Base-by-base conservation (phyloP, 2,888 invertebrate genomes). In the Thereva unica region DNA sequence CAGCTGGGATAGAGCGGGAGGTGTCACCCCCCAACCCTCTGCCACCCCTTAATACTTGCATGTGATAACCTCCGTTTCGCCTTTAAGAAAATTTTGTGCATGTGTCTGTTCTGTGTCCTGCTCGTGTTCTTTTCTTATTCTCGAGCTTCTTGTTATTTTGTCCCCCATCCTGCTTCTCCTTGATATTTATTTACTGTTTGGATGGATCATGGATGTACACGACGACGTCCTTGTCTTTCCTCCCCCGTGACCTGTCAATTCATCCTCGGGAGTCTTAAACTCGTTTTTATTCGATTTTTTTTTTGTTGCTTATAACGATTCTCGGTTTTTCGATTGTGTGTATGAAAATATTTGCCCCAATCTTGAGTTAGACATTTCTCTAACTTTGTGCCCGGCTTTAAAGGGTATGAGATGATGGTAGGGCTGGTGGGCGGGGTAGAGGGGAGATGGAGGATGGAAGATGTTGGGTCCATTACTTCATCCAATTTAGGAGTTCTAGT, bases 211-310 rank as follows among this genome's bases (percentile, higher is more conserved):
- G 23, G 34, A 50, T 38, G 35, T 38, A 61, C 23, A 23, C 23
- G 23, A 23, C 23, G 23, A 47, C 61, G 50, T 61, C 61, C 61
- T 61, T 61, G 40, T 50, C 61, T 61, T 34, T 23, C 41, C 23
- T 50, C 35, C 61, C 35, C 9, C 49, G 6, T n/a, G 49, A 6
- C 10, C 49, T 10, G 6, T 6, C 10, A 10, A 6, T n/a, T n/a
- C 37, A 10, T 5, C 10, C 34, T 3, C 56, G 8, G 3, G 7
- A 40, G 23, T 41, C 12, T 5, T 40, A 50, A 50, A 61, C 61
- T 47, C 23, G 50, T 49, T 61, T 49, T 50, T 53, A n/a, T 53
- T 37, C 38, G 12, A 9, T 37, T 38, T 40, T 53, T 10, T 40
- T 40, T 53, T 53, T 40, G 10, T 53, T 53, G 53, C 53, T 23